Percentiles rank a stretch among this genome's conserved stretches.
Conservation (phyloP, 2,888 invertebrate species). For the Oxyteleia sp. region DNA sequence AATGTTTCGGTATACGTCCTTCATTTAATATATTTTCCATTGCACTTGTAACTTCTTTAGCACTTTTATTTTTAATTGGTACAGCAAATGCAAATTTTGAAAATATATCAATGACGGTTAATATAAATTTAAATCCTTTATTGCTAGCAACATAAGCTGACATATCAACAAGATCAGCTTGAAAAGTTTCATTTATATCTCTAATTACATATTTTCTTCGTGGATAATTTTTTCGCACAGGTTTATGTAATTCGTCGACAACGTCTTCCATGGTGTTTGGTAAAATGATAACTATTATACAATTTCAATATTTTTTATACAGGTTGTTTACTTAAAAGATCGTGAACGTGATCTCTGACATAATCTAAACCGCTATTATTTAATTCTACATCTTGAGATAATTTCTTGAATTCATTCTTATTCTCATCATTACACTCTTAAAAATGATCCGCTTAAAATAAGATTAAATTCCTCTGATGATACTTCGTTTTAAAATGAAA, state of each 20-base stretch:
- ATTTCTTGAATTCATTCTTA: too few species aligned
- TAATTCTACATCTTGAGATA: too few species aligned
- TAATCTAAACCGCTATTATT: too few species aligned
- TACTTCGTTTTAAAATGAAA: too few species aligned
- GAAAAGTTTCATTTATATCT: constrained; percentile 77
- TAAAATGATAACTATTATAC: too few species aligned
- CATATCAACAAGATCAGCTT: constrained; percentile 54
- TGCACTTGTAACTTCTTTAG: constrained; percentile 75
- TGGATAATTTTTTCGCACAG: constrained; percentile 83
- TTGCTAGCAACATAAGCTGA: constrained; percentile 17
- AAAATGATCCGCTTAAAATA: too few species aligned
- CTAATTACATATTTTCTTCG: constrained; percentile 81
- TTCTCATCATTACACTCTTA: too few species aligned
- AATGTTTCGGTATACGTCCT: constrained; percentile 56
- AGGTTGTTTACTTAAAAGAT: too few species aligned
- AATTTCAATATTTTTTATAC: too few species aligned
- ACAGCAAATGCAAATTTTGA: constrained; percentile 83
- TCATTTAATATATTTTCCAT: constrained; percentile 59
- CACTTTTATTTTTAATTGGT: constrained; percentile 60
- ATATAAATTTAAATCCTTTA: constrained; percentile 80
- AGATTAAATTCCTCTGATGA: too few species aligned
- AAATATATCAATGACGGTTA: constrained; percentile 81
- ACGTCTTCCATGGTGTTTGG: constrained; percentile 58
- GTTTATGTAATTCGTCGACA: constrained; percentile 83
- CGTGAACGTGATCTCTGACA: too few species aligned